Base-by-base conservation (phyloP, 2,113 vertebrate genomes). In the Cryptomyrus ogoouensis region DNA sequence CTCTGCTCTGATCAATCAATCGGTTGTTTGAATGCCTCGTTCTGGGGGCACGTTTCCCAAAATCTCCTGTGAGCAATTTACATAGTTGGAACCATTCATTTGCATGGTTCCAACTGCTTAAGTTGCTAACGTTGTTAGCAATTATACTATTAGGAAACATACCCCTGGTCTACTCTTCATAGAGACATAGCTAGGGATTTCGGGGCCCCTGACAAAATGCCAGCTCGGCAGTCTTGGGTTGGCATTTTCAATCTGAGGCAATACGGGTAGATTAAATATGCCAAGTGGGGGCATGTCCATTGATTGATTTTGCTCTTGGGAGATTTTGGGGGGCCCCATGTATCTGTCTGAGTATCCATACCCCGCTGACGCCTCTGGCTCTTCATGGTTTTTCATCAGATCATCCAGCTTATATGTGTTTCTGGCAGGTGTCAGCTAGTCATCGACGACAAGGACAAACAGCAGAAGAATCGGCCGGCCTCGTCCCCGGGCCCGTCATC, bases 361-460 rank as follows among this genome's bases (percentile, higher is more conserved):
- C 10, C 27, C n/a, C n/a, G 3, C 62, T 66, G 12, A 39, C 7
- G 0, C 7, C 77, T 42, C 19, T 46, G 21, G n/a, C 83, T 47
- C 44, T 46, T 84, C 2, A n/a, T 27, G 17, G 9, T 84, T 8
- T 3, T 46, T n/a, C 24, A n/a, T 47, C 21, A 17, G 21, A 84
- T 19, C 44, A n/a, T 84, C 31, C 27, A 58, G 49, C 49, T 12
- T 35, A 56, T n/a, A 39, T 27, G 1, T 44, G 53, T 88, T 12
- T 88, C 52, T 92, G 90, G 70, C 86, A 99, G 98, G 88, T 98
- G 97, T 90, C 96, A 97, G 89, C 94, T 99, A 90, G 90, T 97
- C 88, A 94, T 99, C 88, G 98, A 99, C 52, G 97, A 98, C 91
- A 97, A 96, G 95, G 97, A 96, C 92, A 96, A 95, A 52, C 93